Evolutionary conservation across 2,888 invertebrate species (phyloP).

Genomic region (Carpatolechia fugitivella): DNA sequence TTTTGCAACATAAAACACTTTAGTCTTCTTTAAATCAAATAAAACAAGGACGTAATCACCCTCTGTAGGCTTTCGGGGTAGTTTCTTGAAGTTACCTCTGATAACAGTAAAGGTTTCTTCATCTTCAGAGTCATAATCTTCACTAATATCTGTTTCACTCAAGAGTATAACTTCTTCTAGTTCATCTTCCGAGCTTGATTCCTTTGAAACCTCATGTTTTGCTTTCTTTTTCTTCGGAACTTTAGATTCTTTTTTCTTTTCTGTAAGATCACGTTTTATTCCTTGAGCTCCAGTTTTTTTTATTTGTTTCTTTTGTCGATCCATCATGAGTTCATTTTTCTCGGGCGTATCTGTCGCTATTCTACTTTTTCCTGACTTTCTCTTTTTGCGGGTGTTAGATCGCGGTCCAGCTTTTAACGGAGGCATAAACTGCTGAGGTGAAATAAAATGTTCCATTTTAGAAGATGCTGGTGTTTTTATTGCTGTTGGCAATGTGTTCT

Average conservation of each 20-base stretch:
- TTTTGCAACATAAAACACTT: conserved; percentile 18
- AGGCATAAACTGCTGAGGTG: conserved; percentile 18
- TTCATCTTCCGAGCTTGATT: conserved; percentile 10
- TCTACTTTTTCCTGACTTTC: conserved; percentile 19
- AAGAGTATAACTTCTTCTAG: not conserved
- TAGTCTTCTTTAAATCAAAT: conserved; percentile 17
- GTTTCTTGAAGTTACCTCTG: conserved; percentile 1
- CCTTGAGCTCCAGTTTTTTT: not conserved
- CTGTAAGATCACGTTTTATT: not conserved
- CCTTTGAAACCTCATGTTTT: conserved; percentile 14
- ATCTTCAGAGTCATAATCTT: not conserved
- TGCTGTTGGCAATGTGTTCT: not conserved
- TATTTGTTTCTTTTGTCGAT: not conserved
- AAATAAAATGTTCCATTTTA: not conserved
- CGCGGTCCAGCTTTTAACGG: conserved; percentile 20
- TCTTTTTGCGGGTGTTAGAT: conserved; percentile 4
- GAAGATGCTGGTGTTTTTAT: not conserved
- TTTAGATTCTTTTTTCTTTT: conserved; percentile 10
- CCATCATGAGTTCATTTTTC: conserved; percentile 8
- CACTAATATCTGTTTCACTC: conserved; percentile 6
- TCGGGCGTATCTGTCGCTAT: conserved; percentile 25
- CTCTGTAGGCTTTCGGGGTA: not conserved
- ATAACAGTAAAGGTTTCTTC: not conserved
- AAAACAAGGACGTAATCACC: conserved; percentile 5
- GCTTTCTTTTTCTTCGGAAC: not conserved